Conservation (phyloP, 2,797 vertebrate genomes). For the Melanotaenia parkinsoni region DNA sequence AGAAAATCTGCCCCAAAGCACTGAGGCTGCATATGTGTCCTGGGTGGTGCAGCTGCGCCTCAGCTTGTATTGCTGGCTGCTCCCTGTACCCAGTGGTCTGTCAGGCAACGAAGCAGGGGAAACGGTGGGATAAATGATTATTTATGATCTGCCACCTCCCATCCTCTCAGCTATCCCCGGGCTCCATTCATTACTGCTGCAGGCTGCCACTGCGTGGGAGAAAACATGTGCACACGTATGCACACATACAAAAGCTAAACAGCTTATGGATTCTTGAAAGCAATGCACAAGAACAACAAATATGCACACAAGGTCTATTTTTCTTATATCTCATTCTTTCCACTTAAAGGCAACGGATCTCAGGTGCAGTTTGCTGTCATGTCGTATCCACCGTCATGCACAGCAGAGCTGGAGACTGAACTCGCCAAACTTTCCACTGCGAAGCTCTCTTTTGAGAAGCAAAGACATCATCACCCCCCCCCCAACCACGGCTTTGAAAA, state of each 20-base stretch:
- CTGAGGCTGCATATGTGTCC: constrained; percentile 60
- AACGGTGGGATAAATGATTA: constrained; percentile 86
- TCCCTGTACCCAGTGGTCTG: constrained; percentile 73
- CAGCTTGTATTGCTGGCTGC: constrained; percentile 59
- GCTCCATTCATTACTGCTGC: constrained; percentile 84
- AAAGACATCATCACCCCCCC: constrained; percentile 33
- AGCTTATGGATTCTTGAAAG: constrained; percentile 24
- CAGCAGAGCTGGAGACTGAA: constrained; percentile 26
- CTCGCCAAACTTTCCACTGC: constrained; percentile 38
- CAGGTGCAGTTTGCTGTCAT: constrained; percentile 36
- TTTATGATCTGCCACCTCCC: constrained; percentile 88
- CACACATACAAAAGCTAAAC: constrained; percentile 41
- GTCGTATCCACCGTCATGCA: constrained; percentile 29
- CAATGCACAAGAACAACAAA: constrained; percentile 31
- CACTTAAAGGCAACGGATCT: constrained; percentile 55
- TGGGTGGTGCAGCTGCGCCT: constrained; percentile 69
- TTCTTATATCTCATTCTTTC: constrained; percentile 31
- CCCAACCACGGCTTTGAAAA: constrained; percentile 36
- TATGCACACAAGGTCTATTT: constrained; percentile 6
- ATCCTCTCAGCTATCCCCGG: constrained; percentile 84
- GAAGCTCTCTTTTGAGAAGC: constrained; percentile 30
- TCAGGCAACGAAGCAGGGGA: constrained; percentile 78
- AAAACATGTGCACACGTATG: constrained; percentile 46
- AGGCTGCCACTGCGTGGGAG: constrained; percentile 67
- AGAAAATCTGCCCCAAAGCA: constrained; percentile 64